Percentiles rank a stretch among this genome's conserved stretches.
phyloP scores from a whole-genome alignment of 1,140 invertebrate species.

The Sinonovacula constricta region DNA sequence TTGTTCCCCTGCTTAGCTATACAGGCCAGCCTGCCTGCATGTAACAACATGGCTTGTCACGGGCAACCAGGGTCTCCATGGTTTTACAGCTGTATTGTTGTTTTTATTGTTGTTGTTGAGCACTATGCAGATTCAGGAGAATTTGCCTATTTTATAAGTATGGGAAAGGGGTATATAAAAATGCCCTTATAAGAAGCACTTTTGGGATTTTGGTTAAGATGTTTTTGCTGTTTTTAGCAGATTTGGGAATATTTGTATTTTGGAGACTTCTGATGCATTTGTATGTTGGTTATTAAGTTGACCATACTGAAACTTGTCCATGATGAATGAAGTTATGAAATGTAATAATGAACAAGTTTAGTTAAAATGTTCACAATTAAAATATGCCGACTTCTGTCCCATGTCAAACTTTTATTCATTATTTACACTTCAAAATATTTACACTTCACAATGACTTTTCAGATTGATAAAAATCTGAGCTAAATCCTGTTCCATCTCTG shows the following conservation, averaged over 20 bases:
- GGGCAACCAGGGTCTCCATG: background rate
- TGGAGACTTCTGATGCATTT: background rate
- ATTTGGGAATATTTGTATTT: background rate
- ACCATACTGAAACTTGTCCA: background rate
- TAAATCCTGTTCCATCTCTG: too few species aligned
- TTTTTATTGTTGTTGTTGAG: too few species aligned
- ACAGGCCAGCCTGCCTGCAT: background rate
- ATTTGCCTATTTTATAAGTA: conserved; percentile 30
- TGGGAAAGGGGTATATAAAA: conserved; percentile 28
- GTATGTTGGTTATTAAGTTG: background rate
- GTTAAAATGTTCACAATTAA: too few species aligned
- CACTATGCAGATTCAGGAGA: background rate
- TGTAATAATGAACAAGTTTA: too few species aligned
- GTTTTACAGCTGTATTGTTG: background rate
- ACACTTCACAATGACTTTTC: too few species aligned
- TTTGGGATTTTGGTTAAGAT: background rate
- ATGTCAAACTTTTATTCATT: too few species aligned
- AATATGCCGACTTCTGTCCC: too few species aligned
- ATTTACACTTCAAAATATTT: too few species aligned
- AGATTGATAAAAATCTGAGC: too few species aligned
- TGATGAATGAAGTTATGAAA: background rate
- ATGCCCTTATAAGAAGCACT: conserved; percentile 14
- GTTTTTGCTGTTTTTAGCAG: background rate
- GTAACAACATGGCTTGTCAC: background rate
- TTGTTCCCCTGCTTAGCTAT: background rate